These are phyloP conservation scores for Scaptodrosophila lebanonensis DNA, from an alignment of 1,140 invertebrate species.

Conservation along the genomic window DNA sequence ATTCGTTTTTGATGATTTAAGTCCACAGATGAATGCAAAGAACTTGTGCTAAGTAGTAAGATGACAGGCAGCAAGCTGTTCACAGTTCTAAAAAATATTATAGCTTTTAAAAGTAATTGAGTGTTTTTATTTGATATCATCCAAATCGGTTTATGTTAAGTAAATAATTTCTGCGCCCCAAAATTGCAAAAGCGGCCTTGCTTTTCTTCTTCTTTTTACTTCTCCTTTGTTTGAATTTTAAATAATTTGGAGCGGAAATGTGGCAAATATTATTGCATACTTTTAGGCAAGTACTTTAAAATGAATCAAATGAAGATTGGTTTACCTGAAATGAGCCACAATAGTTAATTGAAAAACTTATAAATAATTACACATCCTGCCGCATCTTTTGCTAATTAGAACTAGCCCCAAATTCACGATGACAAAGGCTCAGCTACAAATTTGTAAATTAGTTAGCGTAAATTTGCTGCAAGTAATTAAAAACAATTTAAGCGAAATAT, in stretches of 20 bases:
- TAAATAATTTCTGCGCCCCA: no score
- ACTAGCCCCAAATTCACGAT: slow-evolving; percentile 18
- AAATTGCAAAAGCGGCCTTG: no score
- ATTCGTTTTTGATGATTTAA: no score
- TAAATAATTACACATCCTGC: slow-evolving; percentile 23
- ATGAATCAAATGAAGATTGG: no score
- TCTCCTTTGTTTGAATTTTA: slow-evolving; percentile 1
- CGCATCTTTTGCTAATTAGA: slow-evolving; percentile 16
- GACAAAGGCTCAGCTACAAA: slow-evolving; percentile 29
- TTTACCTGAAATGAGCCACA: no score
- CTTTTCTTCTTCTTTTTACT: slow-evolving; percentile 8
- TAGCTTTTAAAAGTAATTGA: no score
- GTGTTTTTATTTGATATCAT: no score
- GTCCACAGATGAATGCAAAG: no score
- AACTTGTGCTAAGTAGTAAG: no score
- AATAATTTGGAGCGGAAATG: background rate
- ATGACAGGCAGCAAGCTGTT: no score
- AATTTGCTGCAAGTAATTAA: slow-evolving; percentile 69
- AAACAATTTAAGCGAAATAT: slow-evolving; percentile 63
- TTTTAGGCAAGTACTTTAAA: slow-evolving; percentile 1
- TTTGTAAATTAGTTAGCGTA: slow-evolving; percentile 39
- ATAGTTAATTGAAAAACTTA: slow-evolving; percentile 69
- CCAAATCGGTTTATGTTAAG: no score
- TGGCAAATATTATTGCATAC: slow-evolving; percentile 9
- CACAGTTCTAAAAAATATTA: no score